Evolutionary conservation across 2,888 invertebrate genomes (phyloP).

Genomic region (Dinocampus coccinellae): DNA sequence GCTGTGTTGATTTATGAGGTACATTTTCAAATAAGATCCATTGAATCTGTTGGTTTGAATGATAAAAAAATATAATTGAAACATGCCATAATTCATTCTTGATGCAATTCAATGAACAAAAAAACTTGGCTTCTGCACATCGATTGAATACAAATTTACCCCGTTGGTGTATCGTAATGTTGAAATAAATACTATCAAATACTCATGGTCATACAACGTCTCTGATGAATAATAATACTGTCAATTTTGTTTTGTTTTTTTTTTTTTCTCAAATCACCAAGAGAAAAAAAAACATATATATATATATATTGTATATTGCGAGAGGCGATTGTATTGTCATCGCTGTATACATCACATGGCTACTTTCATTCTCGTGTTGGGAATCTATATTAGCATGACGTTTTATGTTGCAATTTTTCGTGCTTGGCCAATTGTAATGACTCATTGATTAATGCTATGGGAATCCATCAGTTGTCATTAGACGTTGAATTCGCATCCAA

Average conservation of each 20-base stretch:
- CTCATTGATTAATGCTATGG: conserved; percentile 47
- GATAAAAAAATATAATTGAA: not conserved
- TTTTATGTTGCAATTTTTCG: conserved; percentile 35
- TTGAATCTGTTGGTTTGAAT: not conserved
- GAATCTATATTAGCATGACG: conserved; percentile 50
- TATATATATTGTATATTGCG: conserved; percentile 42
- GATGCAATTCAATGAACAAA: not conserved
- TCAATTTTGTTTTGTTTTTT: not conserved
- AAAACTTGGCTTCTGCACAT: conserved; percentile 5
- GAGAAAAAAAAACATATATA: too few relatives aligned
- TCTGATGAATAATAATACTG: not conserved
- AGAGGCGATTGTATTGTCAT: conserved; percentile 36
- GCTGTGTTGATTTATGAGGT: not conserved
- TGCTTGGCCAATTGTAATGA: conserved; percentile 20
- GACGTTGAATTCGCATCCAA: conserved; percentile 27
- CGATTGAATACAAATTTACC: conserved; percentile 11
- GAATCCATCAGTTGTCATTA: conserved; percentile 49
- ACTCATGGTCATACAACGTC: not conserved
- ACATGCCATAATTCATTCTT: not conserved
- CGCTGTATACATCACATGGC: conserved; percentile 42
- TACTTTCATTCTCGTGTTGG: conserved; percentile 56
- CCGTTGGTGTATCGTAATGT: not conserved
- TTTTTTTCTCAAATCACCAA: not conserved
- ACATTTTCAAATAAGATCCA: not conserved
- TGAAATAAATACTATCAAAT: not conserved